Percentiles rank a stretch among this genome's conserved stretches.
Evolutionary conservation across 1,140 invertebrate genomes (phyloP).

Genomic region (Teleopsis dalmanni): DNA sequence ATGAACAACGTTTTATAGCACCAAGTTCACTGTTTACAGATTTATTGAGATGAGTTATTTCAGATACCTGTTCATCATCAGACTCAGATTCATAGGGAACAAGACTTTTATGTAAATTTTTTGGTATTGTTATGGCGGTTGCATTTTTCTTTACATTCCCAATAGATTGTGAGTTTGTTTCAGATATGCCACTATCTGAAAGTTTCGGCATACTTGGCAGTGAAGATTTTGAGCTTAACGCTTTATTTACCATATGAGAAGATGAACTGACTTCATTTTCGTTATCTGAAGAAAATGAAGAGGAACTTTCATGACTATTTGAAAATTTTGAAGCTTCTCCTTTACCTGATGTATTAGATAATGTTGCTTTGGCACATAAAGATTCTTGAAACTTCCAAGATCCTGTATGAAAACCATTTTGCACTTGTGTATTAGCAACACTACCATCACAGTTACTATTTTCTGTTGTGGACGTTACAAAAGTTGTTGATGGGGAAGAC

Average conservation of each 20-base stretch:
- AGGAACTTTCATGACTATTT: constrained; percentile 40
- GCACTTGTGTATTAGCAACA: too few relatives aligned
- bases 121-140: constrained; percentile 2
- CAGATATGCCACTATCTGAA: constrained; percentile 8
- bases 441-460: too few relatives aligned
- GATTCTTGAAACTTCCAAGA: constrained; percentile 30
- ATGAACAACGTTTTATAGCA: too few relatives aligned
- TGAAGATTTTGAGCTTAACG: background rate
- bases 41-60: too few relatives aligned
- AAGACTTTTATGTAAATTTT: constrained; percentile 26
- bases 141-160: background rate
- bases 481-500: background rate
- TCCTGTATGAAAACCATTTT: too few relatives aligned
- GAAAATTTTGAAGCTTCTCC: constrained; percentile 21
- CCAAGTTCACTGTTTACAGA: too few relatives aligned
- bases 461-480: constrained; percentile 11
- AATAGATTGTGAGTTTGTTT: background rate
- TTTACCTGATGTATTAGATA: constrained; percentile 24
- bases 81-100: constrained; percentile 41
- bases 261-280: constrained; percentile 9
- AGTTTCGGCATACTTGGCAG: constrained; percentile 28
- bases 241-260: constrained; percentile 1
- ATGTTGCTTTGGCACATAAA: constrained; percentile 23
- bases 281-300: constrained; percentile 27
- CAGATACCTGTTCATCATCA: constrained; percentile 26